Evolutionary conservation across 2,888 invertebrate genomes (phyloP).

Genomic region (Celastrina argiolus): DNA sequence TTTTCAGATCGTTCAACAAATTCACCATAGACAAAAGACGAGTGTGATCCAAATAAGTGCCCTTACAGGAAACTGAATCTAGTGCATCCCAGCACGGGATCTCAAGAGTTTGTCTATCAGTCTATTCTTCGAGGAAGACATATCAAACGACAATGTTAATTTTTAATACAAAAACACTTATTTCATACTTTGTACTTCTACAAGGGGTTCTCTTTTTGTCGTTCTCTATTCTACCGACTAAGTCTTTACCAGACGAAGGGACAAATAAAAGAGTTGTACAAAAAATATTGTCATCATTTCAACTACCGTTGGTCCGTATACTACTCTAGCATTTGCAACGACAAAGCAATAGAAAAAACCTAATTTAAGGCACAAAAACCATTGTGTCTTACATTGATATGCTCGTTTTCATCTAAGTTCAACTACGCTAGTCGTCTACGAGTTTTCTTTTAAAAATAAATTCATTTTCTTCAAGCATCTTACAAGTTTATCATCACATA

Average conservation of each 20-base stretch:
- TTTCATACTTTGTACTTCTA: conserved; percentile 68
- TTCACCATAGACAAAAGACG: conserved; percentile 28
- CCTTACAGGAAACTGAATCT: conserved; percentile 58
- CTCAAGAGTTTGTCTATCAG: conserved; percentile 56
- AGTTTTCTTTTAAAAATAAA: conserved; percentile 48
- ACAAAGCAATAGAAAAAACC: conserved; percentile 47
- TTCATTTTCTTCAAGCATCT: conserved; percentile 42
- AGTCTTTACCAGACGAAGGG: conserved; percentile 57
- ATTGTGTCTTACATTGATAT: conserved; percentile 71
- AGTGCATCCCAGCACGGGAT: conserved; percentile 74
- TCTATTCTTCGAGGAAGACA: conserved; percentile 70
- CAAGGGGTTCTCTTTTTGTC: conserved; percentile 48
- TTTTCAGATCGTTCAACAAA: conserved; percentile 50
- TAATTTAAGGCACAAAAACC: conserved; percentile 66
- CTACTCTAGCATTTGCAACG: conserved; percentile 48
- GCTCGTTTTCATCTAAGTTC: conserved; percentile 45
- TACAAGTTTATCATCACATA: conserved; percentile 44
- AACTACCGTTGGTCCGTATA: conserved; percentile 69
- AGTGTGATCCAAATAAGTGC: conserved; percentile 61
- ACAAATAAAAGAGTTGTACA: conserved; percentile 60
- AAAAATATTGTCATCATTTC: conserved; percentile 65
- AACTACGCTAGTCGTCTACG: conserved; percentile 58
- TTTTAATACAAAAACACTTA: conserved; percentile 52
- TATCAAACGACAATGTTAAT: conserved; percentile 42
- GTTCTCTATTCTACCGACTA: conserved; percentile 48